Conservation (phyloP, 2,113 vertebrate species). For the Ascaphus truei region DNA sequence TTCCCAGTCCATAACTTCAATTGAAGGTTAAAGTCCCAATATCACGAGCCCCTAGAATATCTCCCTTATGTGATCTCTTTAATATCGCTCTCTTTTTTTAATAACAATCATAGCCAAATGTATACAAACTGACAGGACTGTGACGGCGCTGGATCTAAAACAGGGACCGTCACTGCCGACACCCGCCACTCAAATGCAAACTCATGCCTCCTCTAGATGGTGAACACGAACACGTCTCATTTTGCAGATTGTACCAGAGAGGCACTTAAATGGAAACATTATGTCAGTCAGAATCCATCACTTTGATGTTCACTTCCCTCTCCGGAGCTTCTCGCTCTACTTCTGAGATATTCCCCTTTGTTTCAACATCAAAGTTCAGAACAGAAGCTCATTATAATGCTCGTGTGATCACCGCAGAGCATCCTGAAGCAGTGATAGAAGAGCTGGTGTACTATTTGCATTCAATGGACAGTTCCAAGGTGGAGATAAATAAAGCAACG, state of each 20-base stretch:
- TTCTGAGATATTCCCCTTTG: slow-evolving; percentile 25
- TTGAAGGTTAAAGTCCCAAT: too few species aligned
- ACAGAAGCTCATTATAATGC: background rate
- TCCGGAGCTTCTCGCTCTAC: slow-evolving; percentile 28
- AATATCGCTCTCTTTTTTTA: too few species aligned
- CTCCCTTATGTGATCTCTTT: too few species aligned
- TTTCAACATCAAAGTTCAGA: slow-evolving; percentile 40
- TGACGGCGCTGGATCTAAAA: too few species aligned
- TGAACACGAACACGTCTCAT: background rate
- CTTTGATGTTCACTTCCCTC: slow-evolving; percentile 41
- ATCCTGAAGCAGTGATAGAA: slow-evolving; percentile 14
- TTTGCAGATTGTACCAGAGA: background rate
- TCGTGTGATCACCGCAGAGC: background rate
- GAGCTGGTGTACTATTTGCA: slow-evolving; percentile 12
- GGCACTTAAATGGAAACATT: background rate
- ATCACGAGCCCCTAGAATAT: too few species aligned
- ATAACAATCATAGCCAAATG: too few species aligned
- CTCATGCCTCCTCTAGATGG: too few species aligned
- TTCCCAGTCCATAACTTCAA: too few species aligned
- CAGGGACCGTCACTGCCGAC: too few species aligned
- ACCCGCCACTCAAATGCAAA: too few species aligned
- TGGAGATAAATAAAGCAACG: background rate
- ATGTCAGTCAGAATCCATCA: background rate
- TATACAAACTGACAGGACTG: too few species aligned
- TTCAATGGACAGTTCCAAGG: background rate